These are phyloP conservation scores for Archilochus colubris DNA, from an alignment of 2,113 vertebrate genomes.

Conservation along the genomic window DNA sequence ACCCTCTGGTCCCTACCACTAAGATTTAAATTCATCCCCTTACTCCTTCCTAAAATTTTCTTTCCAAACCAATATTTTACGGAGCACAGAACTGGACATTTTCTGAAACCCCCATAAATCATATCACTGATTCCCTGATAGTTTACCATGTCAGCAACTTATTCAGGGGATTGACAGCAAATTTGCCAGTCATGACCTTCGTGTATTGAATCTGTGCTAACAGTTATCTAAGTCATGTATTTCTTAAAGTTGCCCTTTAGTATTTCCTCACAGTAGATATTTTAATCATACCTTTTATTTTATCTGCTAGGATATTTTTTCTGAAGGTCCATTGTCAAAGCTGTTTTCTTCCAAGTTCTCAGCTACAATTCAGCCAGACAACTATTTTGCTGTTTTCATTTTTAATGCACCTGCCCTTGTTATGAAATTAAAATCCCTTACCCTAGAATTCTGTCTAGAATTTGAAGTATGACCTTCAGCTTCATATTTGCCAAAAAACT, in stretches of 20 bases:
- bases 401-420: accelerated
- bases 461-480: not conserved
- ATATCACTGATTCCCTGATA: slow-evolving; percentile 27
- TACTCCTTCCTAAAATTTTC: slow-evolving; percentile 32
- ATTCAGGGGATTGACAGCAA: slow-evolving; percentile 23
- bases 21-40: slow-evolving; percentile 33
- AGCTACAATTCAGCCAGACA: not conserved
- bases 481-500: not conserved
- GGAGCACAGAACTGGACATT: slow-evolving; percentile 23
- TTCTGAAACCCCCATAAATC: slow-evolving; percentile 51
- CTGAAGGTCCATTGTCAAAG: not conserved
- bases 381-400: not conserved
- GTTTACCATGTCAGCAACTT: slow-evolving; percentile 33
- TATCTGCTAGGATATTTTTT: not conserved
- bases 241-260: slow-evolving; percentile 1
- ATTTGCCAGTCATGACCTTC: slow-evolving; percentile 33
- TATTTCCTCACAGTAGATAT: not conserved
- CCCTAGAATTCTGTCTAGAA: not conserved
- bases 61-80: slow-evolving; percentile 30
- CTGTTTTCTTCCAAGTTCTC: not conserved
- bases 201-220: not conserved
- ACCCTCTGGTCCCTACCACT: slow-evolving; percentile 61
- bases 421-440: not conserved
- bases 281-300: not conserved
- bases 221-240: not conserved